Conservation (phyloP, 2,797 vertebrate species). For the Parauchenoglanis ngamensis region DNA sequence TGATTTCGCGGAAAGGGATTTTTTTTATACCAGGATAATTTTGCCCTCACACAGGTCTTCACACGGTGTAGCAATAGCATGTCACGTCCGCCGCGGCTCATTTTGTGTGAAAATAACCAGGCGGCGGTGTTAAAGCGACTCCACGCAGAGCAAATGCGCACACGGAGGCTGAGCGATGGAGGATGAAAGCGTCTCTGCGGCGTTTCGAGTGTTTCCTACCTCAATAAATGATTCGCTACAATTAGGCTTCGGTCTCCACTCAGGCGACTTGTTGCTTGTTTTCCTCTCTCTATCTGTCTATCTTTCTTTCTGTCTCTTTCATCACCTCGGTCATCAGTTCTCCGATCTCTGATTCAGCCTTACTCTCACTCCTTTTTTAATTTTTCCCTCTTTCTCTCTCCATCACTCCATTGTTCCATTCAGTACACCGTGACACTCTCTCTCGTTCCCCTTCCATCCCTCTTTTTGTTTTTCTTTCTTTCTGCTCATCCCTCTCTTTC, state of each 20-base stretch:
- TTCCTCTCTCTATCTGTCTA: not conserved
- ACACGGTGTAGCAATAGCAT: not conserved
- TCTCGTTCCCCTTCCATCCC: not conserved
- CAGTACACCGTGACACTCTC: not conserved
- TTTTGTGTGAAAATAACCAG: constrained; percentile 17
- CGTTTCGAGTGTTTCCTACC: not conserved
- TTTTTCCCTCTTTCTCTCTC: not conserved
- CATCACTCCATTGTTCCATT: not conserved
- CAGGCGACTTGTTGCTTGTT: not conserved
- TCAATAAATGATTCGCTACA: not conserved
- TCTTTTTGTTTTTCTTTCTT: not conserved
- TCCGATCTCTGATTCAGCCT: not conserved
- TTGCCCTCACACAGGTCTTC: not conserved
- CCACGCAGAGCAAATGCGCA: not conserved
- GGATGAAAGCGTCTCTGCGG: not conserved
- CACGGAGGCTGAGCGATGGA: not conserved
- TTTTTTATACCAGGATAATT: constrained; percentile 1
- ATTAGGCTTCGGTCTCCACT: not conserved
- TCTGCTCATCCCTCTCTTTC: not conserved
- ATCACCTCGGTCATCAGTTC: not conserved
- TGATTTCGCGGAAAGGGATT: not conserved
- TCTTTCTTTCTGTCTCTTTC: not conserved
- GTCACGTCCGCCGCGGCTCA: too few relatives aligned
- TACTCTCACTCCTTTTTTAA: not conserved
- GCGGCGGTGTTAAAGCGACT: not conserved